Evolutionary conservation across 2,888 invertebrate species (phyloP), one percentile per base, ranked within the genome.

Genomic region (Hyalella azteca): DNA sequence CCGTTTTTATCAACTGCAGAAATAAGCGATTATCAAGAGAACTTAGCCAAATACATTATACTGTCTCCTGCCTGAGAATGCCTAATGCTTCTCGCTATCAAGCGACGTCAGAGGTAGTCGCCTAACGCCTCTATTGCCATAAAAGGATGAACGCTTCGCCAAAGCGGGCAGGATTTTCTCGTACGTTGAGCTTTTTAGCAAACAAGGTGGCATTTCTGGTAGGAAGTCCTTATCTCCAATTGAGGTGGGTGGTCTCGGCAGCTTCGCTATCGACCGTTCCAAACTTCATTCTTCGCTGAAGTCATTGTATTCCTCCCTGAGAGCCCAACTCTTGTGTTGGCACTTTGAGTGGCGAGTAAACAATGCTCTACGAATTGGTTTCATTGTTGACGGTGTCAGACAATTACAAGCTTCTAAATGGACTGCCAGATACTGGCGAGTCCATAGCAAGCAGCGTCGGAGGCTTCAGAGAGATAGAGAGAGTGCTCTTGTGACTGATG

Each of bases 341-440:
- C 36, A 66, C 36, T 19, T 36, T 19, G 36, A 36, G 66, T 66
- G 66, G 66, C 66, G 66, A 66, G 66, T 36, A 66, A 66, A 66
- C 66, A 66, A 66, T 66, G 36, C 13, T 32, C 9, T 13, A 36
- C 66, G 66, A 66, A 66, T 66, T 66, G 66, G 66, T 66, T 36
- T 66, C 66, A 66, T 66, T 66, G 66, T 66, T 19, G 66, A 66
- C 29, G 66, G 66, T 66, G 66, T 66, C 66, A 39, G 66, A 66
- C 66, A 66, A 66, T 66, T 66, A 66, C 66, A 66, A 66, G 66
- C 66, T 66, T 29, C 66, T 66, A 66, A 66, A 66, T 66, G 66
- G 66, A 13, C 19, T 66, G 36, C 39, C 66, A 29, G 66, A 66
- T 66, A 66, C 66, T 36, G 66, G 36, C 7, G 26, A 54, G 66